Evolutionary conservation across 2,888 invertebrate species (phyloP).

Genomic region (Baronia brevicornis): DNA sequence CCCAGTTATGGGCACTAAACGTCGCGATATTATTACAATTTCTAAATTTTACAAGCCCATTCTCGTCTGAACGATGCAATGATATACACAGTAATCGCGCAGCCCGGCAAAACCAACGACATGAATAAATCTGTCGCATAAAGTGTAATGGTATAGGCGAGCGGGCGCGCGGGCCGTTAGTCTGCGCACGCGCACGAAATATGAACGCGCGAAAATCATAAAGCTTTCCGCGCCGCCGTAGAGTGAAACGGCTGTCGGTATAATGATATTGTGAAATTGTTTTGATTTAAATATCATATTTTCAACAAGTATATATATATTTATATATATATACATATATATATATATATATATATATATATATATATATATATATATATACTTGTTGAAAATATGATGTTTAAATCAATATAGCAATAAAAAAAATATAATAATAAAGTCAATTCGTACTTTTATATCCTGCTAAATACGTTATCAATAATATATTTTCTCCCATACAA

Average conservation of each 20-base stretch:
- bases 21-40: conserved; percentile 1
- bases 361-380: too few relatives aligned
- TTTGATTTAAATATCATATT: too few relatives aligned
- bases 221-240: conserved; percentile 32
- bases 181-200: conserved; percentile 36
- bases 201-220: conserved; percentile 59
- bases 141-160: conserved; percentile 29
- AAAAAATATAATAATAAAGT: too few relatives aligned
- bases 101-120: conserved; percentile 21
- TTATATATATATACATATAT: too few relatives aligned
- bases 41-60: conserved; percentile 9
- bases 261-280: too few relatives aligned
- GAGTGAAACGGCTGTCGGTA: conserved; percentile 17
- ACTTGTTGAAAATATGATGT: too few relatives aligned
- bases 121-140: conserved; percentile 37
- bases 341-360: too few relatives aligned
- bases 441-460: too few relatives aligned
- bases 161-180: conserved; percentile 43
- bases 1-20: conserved; percentile 9
- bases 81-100: conserved; percentile 10
- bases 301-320: too few relatives aligned
- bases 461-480: too few relatives aligned
- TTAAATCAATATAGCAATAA: too few relatives aligned
- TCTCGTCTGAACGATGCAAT: conserved; percentile 7
- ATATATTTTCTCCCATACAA: too few relatives aligned